These are phyloP conservation scores for Pithys albifrons DNA, from an alignment of 2,113 vertebrate genomes.

Conservation along the genomic window DNA sequence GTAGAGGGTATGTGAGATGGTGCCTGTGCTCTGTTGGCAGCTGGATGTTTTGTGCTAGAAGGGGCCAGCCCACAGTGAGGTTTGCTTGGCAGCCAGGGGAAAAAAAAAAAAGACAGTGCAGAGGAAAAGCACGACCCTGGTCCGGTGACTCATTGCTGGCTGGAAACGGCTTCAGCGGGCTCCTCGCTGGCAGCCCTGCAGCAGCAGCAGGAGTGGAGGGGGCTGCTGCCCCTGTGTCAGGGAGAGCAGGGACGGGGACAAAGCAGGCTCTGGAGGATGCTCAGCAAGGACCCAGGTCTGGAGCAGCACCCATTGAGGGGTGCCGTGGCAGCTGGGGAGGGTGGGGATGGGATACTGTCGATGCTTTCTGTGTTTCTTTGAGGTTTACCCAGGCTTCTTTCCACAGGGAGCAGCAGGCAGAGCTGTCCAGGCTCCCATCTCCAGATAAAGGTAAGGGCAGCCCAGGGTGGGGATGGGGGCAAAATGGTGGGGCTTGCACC, in stretches of 20 bases:
- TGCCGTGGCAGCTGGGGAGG: background rate
- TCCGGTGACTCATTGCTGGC: constrained; percentile 59
- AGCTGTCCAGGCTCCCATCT: background rate
- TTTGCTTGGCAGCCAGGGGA: background rate
- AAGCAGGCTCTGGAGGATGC: background rate
- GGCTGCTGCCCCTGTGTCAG: background rate
- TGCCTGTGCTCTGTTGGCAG: background rate
- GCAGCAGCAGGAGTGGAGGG: background rate
- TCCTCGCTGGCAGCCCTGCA: background rate
- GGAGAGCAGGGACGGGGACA: background rate
- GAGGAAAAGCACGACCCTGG: background rate
- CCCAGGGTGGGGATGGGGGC: background rate
- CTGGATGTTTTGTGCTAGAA: background rate
- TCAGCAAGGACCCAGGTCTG: background rate
- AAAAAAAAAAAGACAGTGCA: background rate
- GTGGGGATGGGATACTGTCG: background rate
- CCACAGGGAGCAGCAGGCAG: constrained; percentile 17
- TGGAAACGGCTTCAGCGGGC: background rate
- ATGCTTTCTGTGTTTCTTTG: background rate
- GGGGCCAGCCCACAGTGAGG: background rate
- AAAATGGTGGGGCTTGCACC: background rate
- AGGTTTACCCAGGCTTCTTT: background rate
- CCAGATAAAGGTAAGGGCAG: constrained; percentile 34
- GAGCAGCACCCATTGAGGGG: background rate
- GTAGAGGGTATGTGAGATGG: background rate